Evolutionary conservation across 2,888 invertebrate species (phyloP).

Genomic region (Plebejus argus): DNA sequence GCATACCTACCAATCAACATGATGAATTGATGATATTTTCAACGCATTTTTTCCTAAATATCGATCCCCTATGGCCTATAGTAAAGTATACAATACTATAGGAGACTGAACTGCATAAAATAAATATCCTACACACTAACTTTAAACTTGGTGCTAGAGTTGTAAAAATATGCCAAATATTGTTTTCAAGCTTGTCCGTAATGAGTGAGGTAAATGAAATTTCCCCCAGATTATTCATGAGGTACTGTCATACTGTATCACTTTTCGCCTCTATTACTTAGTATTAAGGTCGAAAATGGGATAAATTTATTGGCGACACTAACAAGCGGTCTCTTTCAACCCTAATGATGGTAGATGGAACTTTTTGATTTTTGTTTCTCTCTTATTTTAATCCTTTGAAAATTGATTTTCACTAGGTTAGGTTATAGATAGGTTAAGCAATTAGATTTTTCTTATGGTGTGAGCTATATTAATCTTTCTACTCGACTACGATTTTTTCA

Average conservation of each 20-base stretch:
- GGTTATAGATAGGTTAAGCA: no score
- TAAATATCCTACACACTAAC: no score
- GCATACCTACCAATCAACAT: no score
- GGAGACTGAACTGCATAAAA: no score
- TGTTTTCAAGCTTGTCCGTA: slow-evolving; percentile 31
- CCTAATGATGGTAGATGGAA: background rate
- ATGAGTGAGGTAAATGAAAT: slow-evolving; percentile 48
- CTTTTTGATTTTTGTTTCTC: slow-evolving; percentile 1
- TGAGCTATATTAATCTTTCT: no score
- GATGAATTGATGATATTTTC: no score
- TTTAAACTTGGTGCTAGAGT: no score
- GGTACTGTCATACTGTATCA: slow-evolving; percentile 28
- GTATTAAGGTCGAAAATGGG: background rate
- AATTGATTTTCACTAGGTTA: background rate
- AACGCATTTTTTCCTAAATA: no score
- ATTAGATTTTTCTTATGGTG: no score
- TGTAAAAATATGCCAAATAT: background rate
- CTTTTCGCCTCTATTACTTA: background rate
- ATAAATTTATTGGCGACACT: background rate
- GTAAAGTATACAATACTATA: no score
- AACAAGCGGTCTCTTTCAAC: background rate
- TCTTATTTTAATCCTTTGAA: slow-evolving; percentile 11
- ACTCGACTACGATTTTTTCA: no score
- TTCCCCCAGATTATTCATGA: slow-evolving; percentile 56
- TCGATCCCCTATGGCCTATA: no score